A percentile compares a stretch with the other conserved stretches of the same genome.
phyloP scores from a whole-genome alignment of 2,888 invertebrate genomes.

The Drosophila sordidapex region DNA sequence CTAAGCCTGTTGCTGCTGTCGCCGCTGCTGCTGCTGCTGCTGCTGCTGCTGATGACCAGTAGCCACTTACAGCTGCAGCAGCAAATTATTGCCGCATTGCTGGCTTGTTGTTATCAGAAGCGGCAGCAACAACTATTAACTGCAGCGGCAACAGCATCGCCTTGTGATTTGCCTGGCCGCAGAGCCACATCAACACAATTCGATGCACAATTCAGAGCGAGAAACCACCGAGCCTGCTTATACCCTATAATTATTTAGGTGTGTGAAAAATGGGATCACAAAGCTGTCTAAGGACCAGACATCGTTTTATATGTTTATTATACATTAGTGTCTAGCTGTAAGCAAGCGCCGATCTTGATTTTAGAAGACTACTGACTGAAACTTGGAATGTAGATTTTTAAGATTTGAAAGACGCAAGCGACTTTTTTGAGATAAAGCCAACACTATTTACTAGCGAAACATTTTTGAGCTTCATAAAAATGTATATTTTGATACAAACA shows the following conservation, averaged over 20 bases:
- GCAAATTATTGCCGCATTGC: slow-evolving; percentile 73
- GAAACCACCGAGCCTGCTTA: slow-evolving; percentile 32
- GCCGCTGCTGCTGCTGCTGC: slow-evolving; percentile 43
- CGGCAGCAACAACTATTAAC: slow-evolving; percentile 43
- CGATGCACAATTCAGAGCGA: slow-evolving; percentile 41
- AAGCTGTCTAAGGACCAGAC: neutral
- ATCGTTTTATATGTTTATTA: neutral
- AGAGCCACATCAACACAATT: slow-evolving; percentile 51
- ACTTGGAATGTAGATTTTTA: neutral
- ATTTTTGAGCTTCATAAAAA: neutral
- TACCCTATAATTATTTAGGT: slow-evolving; percentile 3
- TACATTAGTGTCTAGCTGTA: neutral
- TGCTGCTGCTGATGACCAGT: slow-evolving; percentile 80
- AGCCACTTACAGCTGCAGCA: slow-evolving; percentile 70
- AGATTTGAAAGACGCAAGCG: neutral
- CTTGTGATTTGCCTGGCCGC: slow-evolving; percentile 69
- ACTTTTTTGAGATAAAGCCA: neutral
- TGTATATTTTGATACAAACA: neutral
- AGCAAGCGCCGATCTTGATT: neutral
- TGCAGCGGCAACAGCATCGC: slow-evolving; percentile 20
- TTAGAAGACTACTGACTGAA: neutral
- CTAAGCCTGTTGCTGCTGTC: slow-evolving; percentile 72
- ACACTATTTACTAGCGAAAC: neutral
- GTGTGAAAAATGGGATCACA: neutral
- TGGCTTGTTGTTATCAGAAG: slow-evolving; percentile 69